Evolutionary conservation across 2,113 vertebrate genomes (phyloP).

Genomic region (Thomomys bottae): DNA sequence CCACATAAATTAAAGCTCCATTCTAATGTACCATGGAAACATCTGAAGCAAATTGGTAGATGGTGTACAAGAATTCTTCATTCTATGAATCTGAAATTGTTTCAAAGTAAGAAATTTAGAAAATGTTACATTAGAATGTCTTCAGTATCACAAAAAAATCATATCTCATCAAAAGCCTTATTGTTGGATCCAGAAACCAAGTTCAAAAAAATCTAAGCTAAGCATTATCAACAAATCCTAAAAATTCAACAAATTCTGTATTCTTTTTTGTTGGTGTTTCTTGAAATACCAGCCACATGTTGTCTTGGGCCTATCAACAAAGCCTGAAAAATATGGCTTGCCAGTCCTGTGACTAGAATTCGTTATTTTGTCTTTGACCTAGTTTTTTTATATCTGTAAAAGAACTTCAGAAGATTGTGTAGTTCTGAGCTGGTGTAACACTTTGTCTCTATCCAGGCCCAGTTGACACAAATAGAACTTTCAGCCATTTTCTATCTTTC

Average conservation of each 20-base stretch:
- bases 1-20: not conserved
- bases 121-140: not conserved
- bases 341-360: not conserved
- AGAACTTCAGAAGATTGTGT: not conserved
- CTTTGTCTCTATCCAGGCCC: not conserved
- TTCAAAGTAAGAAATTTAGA: not conserved
- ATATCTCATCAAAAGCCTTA: not conserved
- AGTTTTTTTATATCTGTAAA: conserved; percentile 32
- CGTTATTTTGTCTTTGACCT: conserved; percentile 35
- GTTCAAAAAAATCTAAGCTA: not conserved
- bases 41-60: not conserved
- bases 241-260: not conserved
- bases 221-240: not conserved
- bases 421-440: not conserved
- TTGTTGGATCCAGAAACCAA: conserved; percentile 22
- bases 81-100: not conserved
- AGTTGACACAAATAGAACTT: not conserved
- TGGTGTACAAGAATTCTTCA: not conserved
- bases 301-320: not conserved
- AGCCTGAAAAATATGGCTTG: not conserved
- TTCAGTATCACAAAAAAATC: not conserved
- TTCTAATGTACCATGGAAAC: not conserved
- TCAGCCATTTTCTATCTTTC: not conserved
- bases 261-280: not conserved
- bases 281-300: not conserved